Percentiles rank a stretch among this genome's conserved stretches.
phyloP scores from a whole-genome alignment of 2,797 vertebrate genomes.

The Hirundo rustica region DNA sequence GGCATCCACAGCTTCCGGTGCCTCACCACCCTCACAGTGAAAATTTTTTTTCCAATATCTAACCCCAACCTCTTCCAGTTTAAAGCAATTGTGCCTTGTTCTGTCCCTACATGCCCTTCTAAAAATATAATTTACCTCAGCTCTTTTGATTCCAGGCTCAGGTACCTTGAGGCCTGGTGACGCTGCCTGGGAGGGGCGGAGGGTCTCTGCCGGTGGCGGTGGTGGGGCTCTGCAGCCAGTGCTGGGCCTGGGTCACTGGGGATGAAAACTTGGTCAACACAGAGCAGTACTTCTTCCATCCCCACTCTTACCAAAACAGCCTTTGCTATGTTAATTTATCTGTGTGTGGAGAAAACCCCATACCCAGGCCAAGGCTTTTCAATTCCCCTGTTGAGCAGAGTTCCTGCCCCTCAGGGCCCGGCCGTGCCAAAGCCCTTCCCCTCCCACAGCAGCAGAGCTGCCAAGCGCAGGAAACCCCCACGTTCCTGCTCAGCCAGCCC shows the following conservation, averaged over 20 bases:
- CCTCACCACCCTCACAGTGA: background rate
- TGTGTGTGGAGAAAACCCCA: background rate
- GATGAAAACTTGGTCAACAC: background rate
- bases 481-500: background rate
- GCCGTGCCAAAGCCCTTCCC: background rate
- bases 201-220: background rate
- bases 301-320: background rate
- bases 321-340: accelerated
- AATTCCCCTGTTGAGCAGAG: background rate
- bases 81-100: background rate
- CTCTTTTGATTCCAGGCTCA: background rate
- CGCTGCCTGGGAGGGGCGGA: accelerated
- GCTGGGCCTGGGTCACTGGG: background rate
- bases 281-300: background rate
- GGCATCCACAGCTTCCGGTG: background rate
- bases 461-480: background rate
- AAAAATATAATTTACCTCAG: background rate
- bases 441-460: background rate
- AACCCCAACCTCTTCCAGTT: background rate
- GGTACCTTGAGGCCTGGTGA: accelerated
- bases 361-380: accelerated
- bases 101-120: background rate
- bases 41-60: background rate
- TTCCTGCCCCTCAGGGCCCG: background rate
- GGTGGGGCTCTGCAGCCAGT: background rate